Evolutionary conservation across 1,140 invertebrate genomes (phyloP).

Genomic region (Adoxophyes honmai): DNA sequence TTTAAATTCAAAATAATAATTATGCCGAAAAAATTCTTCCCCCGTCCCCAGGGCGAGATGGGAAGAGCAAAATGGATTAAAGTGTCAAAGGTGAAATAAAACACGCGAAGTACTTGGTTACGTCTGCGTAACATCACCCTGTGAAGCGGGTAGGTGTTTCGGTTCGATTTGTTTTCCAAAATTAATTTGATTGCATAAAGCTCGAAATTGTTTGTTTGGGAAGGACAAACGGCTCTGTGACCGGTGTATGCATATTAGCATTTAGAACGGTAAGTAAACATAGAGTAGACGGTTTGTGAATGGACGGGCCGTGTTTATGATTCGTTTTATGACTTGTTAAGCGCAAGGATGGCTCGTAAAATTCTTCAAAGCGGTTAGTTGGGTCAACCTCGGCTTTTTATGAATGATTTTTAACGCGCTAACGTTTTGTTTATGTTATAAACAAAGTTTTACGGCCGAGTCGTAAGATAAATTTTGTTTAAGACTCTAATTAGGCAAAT

Average conservation of each 20-base stretch:
- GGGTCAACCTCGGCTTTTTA: background rate
- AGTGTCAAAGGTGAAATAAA: constrained; percentile 76
- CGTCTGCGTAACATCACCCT: constrained; percentile 50
- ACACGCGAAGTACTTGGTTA: constrained; percentile 61
- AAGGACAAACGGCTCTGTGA: constrained; percentile 28
- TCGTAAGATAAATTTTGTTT: background rate
- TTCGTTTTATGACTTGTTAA: constrained; percentile 71
- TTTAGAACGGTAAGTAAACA: constrained; percentile 70
- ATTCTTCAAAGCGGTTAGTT: constrained; percentile 16
- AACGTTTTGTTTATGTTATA: constrained; percentile 12
- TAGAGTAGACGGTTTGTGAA: constrained; percentile 58
- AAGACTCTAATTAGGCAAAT: constrained; percentile 16
- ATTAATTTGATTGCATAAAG: constrained; percentile 16
- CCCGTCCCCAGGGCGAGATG: constrained; percentile 59
- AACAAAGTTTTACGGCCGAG: background rate
- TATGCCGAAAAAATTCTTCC: constrained; percentile 63
- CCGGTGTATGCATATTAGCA: constrained; percentile 57
- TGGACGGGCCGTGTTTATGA: constrained; percentile 66
- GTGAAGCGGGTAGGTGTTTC: background rate
- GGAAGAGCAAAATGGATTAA: constrained; percentile 75
- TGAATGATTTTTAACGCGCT: background rate
- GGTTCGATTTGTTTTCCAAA: background rate
- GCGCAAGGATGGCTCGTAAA: constrained; percentile 68
- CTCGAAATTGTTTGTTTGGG: constrained; percentile 17
- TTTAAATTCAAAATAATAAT: constrained; percentile 67